These are phyloP conservation scores for Neotragus moschatus DNA, from an alignment of 2,113 vertebrate species.

Conservation along the genomic window DNA sequence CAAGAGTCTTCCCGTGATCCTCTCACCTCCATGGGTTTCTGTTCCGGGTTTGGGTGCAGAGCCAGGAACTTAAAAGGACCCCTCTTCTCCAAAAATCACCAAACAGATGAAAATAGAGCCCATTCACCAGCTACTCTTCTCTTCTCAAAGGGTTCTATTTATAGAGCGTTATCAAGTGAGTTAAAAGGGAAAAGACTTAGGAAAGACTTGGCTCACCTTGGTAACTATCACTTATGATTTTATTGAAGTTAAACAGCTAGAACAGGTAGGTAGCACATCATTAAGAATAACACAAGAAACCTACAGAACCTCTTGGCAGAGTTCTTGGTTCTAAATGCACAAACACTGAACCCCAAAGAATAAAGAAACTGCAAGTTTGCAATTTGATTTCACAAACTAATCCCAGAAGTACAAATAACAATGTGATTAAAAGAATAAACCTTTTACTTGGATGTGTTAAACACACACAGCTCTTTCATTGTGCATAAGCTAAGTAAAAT, in stretches of 20 bases:
- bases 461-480: slow-evolving; percentile 8
- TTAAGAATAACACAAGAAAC: not conserved
- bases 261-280: not conserved
- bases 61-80: not conserved
- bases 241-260: not conserved
- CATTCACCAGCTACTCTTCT: not conserved
- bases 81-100: slow-evolving; percentile 68
- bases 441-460: not conserved
- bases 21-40: not conserved
- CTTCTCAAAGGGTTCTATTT: slow-evolving; percentile 13
- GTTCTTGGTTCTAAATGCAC: not conserved
- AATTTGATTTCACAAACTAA: not conserved
- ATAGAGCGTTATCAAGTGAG: not conserved
- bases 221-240: not conserved
- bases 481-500: not conserved
- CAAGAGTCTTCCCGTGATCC: not conserved
- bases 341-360: not conserved
- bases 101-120: not conserved
- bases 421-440: not conserved
- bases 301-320: not conserved
- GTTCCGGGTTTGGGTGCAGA: not conserved
- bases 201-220: not conserved
- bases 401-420: not conserved
- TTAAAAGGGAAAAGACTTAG: not conserved
- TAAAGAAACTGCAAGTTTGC: not conserved